phyloP scores from a whole-genome alignment of 2,888 invertebrate species.

The Petrolisthes cinctipes region DNA sequence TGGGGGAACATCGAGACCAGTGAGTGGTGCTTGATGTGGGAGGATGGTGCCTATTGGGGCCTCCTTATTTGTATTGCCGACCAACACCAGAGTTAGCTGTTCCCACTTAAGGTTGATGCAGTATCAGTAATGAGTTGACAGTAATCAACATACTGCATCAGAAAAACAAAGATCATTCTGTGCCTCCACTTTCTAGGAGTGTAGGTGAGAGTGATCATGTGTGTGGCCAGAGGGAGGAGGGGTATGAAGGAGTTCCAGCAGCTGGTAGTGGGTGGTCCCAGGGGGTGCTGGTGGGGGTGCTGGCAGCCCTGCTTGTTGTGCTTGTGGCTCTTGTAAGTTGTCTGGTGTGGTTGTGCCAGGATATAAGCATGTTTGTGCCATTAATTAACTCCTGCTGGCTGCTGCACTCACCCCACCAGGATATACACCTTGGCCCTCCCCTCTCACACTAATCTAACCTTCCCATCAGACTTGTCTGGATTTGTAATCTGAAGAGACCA shows the following conservation, averaged over 20 bases:
- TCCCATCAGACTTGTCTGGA: no score
- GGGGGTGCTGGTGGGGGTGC: conserved; percentile 29
- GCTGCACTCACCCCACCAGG: neutral
- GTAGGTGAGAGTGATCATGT: neutral
- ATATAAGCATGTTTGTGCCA: conserved; percentile 17
- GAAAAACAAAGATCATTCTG: neutral
- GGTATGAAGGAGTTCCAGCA: neutral
- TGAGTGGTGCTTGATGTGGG: no score
- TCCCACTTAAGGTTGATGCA: neutral
- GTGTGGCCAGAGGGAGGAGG: neutral
- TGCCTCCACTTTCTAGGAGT: neutral
- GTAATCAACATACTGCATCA: neutral
- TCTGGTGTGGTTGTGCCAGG: conserved; percentile 35
- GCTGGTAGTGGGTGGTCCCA: conserved; percentile 35
- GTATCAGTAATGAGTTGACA: neutral
- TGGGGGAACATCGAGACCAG: no score
- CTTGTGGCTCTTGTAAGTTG: conserved; percentile 54
- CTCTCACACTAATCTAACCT: no score
- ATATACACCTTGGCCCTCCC: no score
- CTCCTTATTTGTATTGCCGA: no score
- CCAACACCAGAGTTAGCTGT: neutral
- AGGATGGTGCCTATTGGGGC: no score
- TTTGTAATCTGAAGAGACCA: no score
- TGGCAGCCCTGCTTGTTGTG: conserved; percentile 44
- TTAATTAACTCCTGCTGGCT: neutral